These are phyloP conservation scores for Cerastis rubricosa DNA, from an alignment of 2,888 invertebrate genomes.

Conservation along the genomic window DNA sequence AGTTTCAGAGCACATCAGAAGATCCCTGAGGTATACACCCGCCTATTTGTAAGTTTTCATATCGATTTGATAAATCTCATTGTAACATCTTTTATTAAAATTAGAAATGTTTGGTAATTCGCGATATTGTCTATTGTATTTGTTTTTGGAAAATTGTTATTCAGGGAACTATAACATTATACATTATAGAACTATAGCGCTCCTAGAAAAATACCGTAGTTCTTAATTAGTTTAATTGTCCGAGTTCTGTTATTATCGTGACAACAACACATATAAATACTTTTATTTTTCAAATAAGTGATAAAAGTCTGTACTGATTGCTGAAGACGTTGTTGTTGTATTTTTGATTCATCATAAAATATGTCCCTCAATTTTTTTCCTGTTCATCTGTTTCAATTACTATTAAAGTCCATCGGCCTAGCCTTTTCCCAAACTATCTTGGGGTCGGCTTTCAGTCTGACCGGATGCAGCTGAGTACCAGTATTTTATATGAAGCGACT, in stretches of 20 bases:
- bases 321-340: neutral
- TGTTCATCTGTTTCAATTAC: neutral
- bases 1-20: neutral
- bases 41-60: constrained; percentile 26
- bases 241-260: too few relatives aligned
- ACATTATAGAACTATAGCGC: too few relatives aligned
- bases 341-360: neutral
- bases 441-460: too few relatives aligned
- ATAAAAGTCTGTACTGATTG: neutral
- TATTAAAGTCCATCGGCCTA: neutral
- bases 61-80: constrained; percentile 7
- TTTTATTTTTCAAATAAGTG: too few relatives aligned
- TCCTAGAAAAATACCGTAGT: neutral
- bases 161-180: too few relatives aligned
- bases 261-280: too few relatives aligned
- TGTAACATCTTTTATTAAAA: neutral
- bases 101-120: neutral
- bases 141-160: neutral
- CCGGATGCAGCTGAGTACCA: too few relatives aligned
- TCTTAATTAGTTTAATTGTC: neutral
- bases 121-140: neutral
- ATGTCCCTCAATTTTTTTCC: neutral
- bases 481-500: too few relatives aligned
- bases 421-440: too few relatives aligned
- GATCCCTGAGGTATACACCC: neutral